Evolutionary conservation across 2,113 vertebrate genomes (phyloP).

Genomic region (Serilophus lunatus): DNA sequence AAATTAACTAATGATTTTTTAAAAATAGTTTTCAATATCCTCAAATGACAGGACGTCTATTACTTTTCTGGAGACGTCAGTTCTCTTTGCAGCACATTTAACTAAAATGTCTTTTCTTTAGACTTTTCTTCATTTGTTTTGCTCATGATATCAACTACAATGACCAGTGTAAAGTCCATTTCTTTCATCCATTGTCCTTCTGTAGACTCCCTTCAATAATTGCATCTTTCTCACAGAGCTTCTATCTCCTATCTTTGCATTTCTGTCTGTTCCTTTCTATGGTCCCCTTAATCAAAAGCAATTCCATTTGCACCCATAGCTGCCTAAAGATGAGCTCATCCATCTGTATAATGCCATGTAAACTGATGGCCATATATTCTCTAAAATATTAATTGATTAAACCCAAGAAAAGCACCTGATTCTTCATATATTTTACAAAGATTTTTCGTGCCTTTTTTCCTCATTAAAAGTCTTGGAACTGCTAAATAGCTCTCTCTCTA

Average conservation of each 20-base stretch:
- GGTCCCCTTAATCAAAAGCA: neutral
- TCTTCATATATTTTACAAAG: neutral
- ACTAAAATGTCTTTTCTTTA: neutral
- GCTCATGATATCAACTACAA: neutral
- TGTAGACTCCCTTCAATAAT: neutral
- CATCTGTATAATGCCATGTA: neutral
- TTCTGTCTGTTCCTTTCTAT: neutral
- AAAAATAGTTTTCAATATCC: constrained; percentile 5
- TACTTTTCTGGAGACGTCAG: neutral
- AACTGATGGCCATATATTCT: neutral
- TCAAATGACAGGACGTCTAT: neutral
- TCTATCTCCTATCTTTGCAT: neutral
- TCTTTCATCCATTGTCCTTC: neutral
- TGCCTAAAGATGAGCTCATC: neutral
- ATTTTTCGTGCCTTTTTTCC: neutral
- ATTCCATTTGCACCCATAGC: neutral
- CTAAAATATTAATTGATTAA: neutral
- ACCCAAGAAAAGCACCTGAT: neutral
- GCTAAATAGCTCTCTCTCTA: neutral
- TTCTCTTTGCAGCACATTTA: constrained; percentile 1
- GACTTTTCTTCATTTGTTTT: neutral
- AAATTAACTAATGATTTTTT: constrained; percentile 6
- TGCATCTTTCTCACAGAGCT: neutral
- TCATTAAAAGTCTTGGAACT: neutral
- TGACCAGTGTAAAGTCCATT: neutral